Conservation (phyloP, 2,797 vertebrate genomes). For the Chrysocyon brachyurus region DNA sequence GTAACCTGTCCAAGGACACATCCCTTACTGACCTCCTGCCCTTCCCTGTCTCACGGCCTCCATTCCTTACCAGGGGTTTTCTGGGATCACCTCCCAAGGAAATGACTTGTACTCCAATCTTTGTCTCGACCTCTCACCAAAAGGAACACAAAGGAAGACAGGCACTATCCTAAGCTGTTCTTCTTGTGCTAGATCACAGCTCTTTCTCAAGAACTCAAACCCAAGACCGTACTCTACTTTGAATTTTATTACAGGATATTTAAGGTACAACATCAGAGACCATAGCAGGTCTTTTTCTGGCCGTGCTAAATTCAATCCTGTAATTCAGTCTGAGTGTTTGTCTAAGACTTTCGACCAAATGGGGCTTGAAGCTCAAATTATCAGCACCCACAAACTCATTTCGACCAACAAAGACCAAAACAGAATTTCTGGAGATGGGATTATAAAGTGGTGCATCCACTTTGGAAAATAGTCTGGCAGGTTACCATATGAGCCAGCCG, state of each 20-base stretch:
- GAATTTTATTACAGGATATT: slow-evolving; percentile 26
- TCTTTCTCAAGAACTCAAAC: slow-evolving; percentile 36
- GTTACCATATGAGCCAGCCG: not conserved
- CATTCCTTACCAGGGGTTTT: not conserved
- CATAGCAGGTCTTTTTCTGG: slow-evolving; percentile 5
- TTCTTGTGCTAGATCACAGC: not conserved
- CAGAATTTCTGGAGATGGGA: not conserved
- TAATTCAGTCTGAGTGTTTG: slow-evolving; percentile 14
- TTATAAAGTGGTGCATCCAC: not conserved
- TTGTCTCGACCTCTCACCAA: not conserved
- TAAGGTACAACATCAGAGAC: not conserved
- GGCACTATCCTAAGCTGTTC: not conserved
- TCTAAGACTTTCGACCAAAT: slow-evolving; percentile 35
- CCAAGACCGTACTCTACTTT: not conserved
- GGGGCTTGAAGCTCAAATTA: slow-evolving; percentile 37
- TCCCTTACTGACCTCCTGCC: not conserved
- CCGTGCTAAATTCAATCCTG: not conserved
- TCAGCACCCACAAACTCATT: slow-evolving; percentile 61
- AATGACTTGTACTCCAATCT: not conserved
- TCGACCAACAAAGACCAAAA: slow-evolving; percentile 28
- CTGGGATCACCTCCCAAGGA: not conserved
- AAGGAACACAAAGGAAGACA: not conserved
- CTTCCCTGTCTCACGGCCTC: not conserved
- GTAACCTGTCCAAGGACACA: not conserved
- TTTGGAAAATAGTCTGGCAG: not conserved